phyloP scores from a whole-genome alignment of 2,113 vertebrate genomes.

The Psammodynastes pulverulentus region DNA sequence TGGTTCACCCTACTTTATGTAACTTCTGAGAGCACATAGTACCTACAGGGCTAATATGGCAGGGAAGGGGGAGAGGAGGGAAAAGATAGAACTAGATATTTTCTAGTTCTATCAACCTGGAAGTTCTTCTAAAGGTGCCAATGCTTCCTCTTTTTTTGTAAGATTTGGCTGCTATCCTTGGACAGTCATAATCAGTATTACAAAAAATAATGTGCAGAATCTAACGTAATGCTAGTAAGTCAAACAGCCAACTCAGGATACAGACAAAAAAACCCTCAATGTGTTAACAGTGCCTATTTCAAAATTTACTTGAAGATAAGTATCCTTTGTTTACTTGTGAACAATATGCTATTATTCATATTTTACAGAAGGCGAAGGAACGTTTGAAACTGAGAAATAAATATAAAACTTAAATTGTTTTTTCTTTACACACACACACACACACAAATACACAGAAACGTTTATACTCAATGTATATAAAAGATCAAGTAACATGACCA shows the following conservation, averaged over 20 bases:
- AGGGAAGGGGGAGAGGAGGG: background rate
- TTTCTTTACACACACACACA: background rate
- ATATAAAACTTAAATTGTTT: background rate
- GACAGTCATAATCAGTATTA: background rate
- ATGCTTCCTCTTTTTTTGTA: background rate
- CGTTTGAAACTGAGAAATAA: slow-evolving; percentile 41
- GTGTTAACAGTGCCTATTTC: background rate
- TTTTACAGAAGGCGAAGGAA: slow-evolving; percentile 49
- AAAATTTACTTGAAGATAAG: background rate
- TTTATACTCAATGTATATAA: slow-evolving; percentile 5
- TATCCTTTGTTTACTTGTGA: background rate
- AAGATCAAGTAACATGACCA: background rate
- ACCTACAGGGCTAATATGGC: background rate
- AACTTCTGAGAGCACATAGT: background rate
- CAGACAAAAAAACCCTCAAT: background rate
- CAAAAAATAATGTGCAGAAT: background rate
- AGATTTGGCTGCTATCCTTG: background rate
- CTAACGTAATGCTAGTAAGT: background rate
- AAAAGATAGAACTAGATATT: background rate
- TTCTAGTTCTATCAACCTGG: background rate
- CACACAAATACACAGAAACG: background rate
- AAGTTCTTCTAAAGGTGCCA: background rate
- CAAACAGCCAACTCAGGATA: background rate
- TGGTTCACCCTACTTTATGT: background rate
- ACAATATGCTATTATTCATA: slow-evolving; percentile 44